These are phyloP conservation scores for Sterrhoptilus dennistouni DNA, from an alignment of 2,113 vertebrate species.

Conservation along the genomic window DNA sequence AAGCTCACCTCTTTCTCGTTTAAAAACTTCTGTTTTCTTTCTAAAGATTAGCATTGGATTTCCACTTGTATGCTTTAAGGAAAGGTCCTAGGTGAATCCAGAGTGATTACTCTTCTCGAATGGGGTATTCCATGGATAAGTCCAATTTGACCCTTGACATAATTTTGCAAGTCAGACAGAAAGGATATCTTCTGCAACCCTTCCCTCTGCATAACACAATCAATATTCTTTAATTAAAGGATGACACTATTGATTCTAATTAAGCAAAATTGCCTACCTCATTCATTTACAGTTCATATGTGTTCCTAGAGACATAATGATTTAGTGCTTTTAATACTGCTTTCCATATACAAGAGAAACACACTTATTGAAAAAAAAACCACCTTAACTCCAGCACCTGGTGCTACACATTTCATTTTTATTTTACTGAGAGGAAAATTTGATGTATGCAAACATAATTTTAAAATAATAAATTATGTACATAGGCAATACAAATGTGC, in stretches of 20 bases:
- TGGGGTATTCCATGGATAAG: not conserved
- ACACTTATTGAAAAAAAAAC: not conserved
- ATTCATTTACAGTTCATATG: slow-evolving; percentile 72
- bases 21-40: not conserved
- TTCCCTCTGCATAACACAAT: slow-evolving; percentile 56
- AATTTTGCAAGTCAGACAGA: slow-evolving; percentile 65
- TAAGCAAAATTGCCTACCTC: slow-evolving; percentile 73
- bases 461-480: slow-evolving; percentile 43
- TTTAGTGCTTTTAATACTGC: slow-evolving; percentile 50
- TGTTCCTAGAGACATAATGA: slow-evolving; percentile 62
- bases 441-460: slow-evolving; percentile 32
- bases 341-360: not conserved
- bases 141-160: slow-evolving; percentile 17
- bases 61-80: not conserved
- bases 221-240: slow-evolving; percentile 79
- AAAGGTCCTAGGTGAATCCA: not conserved
- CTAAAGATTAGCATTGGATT: not conserved
- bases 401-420: not conserved
- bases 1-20: not conserved
- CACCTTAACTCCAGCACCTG: not conserved
- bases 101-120: not conserved
- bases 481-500: not conserved
- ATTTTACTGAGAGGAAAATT: slow-evolving; percentile 5
- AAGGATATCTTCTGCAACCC: slow-evolving; percentile 55
- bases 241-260: slow-evolving; percentile 79